These are phyloP conservation scores for Pimpla rufipes DNA, from an alignment of 2,888 invertebrate species.

Conservation along the genomic window DNA sequence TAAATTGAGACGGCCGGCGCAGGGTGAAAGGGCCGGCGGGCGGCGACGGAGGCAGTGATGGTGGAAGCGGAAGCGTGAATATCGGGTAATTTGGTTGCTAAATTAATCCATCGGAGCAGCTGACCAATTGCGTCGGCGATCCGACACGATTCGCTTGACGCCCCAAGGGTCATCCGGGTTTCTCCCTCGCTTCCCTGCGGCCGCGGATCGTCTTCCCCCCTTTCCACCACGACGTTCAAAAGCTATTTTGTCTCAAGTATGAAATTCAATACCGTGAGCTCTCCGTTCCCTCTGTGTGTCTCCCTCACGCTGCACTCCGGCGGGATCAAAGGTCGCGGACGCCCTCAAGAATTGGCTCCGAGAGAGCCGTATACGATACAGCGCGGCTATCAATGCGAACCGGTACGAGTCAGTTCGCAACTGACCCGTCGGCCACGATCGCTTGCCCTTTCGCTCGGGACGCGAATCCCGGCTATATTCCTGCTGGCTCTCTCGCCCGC, in stretches of 20 bases:
- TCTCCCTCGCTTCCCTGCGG: not conserved
- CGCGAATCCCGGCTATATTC: conserved; percentile 16
- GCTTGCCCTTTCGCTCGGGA: conserved; percentile 17
- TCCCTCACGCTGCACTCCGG: not conserved
- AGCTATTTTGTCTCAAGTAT: conserved; percentile 47
- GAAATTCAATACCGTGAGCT: conserved; percentile 49
- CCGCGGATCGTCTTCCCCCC: not conserved
- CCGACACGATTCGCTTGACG: conserved; percentile 36
- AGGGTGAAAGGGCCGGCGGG: not conserved
- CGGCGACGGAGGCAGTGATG: not conserved
- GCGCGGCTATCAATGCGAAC: conserved; percentile 6
- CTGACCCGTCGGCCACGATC: conserved; percentile 19
- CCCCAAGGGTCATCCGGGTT: conserved; percentile 17
- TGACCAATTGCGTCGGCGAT: conserved; percentile 53
- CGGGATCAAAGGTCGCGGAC: conserved; percentile 49
- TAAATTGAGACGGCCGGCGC: conserved; percentile 33
- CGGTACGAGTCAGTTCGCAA: not conserved
- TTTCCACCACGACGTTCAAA: conserved; percentile 26
- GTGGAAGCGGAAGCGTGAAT: conserved; percentile 12
- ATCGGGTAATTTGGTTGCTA: conserved; percentile 46
- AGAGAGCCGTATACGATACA: conserved; percentile 9
- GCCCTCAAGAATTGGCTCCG: conserved; percentile 25
- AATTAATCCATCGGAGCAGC: conserved; percentile 56
- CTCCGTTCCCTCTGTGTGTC: not conserved
- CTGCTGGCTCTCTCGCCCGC: not conserved